These are phyloP conservation scores for Hirundo rustica DNA, from an alignment of 2,797 vertebrate species.

Conservation along the genomic window DNA sequence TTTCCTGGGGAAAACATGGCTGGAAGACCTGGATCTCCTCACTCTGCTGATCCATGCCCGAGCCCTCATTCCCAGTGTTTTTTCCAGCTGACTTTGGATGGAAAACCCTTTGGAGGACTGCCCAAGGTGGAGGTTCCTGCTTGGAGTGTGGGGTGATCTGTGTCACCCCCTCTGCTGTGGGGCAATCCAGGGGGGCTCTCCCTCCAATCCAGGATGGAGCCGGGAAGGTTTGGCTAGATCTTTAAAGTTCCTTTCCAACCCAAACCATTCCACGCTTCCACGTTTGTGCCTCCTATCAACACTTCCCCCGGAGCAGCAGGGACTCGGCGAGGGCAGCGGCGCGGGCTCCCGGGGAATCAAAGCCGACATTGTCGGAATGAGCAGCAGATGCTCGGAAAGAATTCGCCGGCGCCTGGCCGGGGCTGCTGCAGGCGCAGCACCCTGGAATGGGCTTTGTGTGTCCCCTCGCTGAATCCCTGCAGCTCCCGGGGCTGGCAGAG, in stretches of 20 bases:
- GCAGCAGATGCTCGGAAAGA: slow-evolving; percentile 90
- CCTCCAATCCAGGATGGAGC: background rate
- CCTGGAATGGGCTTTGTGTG: slow-evolving; percentile 68
- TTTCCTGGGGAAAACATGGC: background rate
- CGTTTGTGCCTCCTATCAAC: background rate
- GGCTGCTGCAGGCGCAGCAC: slow-evolving; percentile 62
- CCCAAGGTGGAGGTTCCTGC: accelerated
- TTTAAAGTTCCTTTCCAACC: background rate
- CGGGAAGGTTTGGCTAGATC: accelerated
- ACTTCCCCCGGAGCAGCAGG: background rate
- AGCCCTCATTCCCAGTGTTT: background rate
- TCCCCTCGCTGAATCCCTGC: slow-evolving; percentile 26
- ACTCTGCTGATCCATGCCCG: background rate
- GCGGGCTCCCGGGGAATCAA: background rate
- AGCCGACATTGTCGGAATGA: slow-evolving; percentile 76
- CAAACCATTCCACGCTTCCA: background rate
- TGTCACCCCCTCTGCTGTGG: accelerated
- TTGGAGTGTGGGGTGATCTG: background rate
- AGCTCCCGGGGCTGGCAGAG: background rate
- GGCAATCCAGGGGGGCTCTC: background rate
- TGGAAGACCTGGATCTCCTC: background rate
- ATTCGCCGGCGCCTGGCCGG: slow-evolving; percentile 81
- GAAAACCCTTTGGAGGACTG: background rate
- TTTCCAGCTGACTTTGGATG: background rate
- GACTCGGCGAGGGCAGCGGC: background rate